Evolutionary conservation across 2,888 invertebrate genomes (phyloP).

Genomic region (Thera obeliscata): DNA sequence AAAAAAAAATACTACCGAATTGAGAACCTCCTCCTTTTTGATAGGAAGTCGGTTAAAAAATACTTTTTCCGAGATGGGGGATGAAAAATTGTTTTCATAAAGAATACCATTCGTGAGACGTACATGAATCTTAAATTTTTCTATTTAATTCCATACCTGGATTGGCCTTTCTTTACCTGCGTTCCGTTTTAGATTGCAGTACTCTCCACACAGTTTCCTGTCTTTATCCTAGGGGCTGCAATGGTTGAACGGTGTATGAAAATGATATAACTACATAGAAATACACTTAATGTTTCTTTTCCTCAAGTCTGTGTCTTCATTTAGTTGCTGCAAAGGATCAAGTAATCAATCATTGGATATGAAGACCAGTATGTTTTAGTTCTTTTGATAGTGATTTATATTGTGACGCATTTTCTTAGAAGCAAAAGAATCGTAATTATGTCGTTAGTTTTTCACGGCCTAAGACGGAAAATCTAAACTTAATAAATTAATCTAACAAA

Average conservation of each 20-base stretch:
- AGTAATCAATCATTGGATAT: conserved; percentile 53
- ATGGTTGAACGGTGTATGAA: conserved; percentile 73
- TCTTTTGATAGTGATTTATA: not conserved
- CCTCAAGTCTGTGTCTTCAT: conserved; percentile 70
- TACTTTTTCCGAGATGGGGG: too few species aligned
- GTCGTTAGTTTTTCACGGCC: not conserved
- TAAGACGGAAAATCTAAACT: too few species aligned
- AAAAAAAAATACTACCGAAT: too few species aligned
- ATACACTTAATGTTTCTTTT: conserved; percentile 81
- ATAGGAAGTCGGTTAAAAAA: too few species aligned
- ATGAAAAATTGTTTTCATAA: too few species aligned
- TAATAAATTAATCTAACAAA: too few species aligned
- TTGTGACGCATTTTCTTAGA: too few species aligned
- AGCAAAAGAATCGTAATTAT: not conserved
- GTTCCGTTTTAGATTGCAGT: not conserved
- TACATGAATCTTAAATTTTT: too few species aligned
- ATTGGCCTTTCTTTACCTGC: too few species aligned
- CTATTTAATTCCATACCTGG: too few species aligned
- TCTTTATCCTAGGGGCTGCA: conserved; percentile 66
- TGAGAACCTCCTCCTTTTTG: too few species aligned
- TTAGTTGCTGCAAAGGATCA: conserved; percentile 54
- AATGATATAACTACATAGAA: conserved; percentile 82
- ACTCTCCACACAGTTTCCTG: conserved; percentile 54
- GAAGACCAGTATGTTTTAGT: not conserved
- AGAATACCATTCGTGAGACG: too few species aligned